A percentile compares a stretch with the other conserved stretches of the same genome.
Conservation (phyloP, 1,140 invertebrate genomes). For the Penaeus japonicus region DNA sequence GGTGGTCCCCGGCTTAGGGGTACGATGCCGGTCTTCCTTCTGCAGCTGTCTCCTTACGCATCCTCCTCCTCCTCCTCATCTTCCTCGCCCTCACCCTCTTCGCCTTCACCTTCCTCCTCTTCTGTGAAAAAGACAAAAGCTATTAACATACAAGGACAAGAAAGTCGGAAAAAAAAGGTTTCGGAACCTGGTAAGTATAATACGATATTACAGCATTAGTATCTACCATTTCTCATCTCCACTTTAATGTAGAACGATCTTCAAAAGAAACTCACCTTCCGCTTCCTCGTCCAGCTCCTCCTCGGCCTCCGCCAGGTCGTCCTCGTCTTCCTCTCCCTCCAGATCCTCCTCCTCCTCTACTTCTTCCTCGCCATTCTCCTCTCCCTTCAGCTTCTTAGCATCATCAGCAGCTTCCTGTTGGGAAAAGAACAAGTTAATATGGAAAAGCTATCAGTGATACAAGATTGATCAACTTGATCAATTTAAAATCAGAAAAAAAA, state of each 20-base stretch:
- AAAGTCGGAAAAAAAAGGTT: not conserved
- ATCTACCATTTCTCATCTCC: no score
- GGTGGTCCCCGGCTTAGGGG: constrained; percentile 37
- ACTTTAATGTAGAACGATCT: no score
- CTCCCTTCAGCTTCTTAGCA: constrained; percentile 49
- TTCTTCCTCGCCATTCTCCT: constrained; percentile 44
- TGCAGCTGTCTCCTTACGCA: constrained; percentile 44
- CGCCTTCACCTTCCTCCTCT: constrained; percentile 50
- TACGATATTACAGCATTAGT: no score
- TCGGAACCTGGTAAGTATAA: no score
- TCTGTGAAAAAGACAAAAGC: constrained; percentile 3
- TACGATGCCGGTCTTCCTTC: constrained; percentile 29
- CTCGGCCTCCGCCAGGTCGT: constrained; percentile 37
- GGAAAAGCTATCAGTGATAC: not conserved
- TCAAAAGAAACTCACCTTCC: constrained; percentile 18
- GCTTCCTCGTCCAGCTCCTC: constrained; percentile 47
- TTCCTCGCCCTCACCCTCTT: constrained; percentile 41
- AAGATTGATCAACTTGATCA: no score
- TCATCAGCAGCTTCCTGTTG: constrained; percentile 44
- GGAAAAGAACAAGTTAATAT: not conserved
- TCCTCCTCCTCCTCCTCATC: constrained; percentile 45
- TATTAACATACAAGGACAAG: not conserved
- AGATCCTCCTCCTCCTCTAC: constrained; percentile 44
- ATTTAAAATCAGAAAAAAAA: no score
- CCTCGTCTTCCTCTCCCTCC: constrained; percentile 43